phyloP scores from a whole-genome alignment of 2,113 vertebrate species.

The Polyodon spathula region DNA sequence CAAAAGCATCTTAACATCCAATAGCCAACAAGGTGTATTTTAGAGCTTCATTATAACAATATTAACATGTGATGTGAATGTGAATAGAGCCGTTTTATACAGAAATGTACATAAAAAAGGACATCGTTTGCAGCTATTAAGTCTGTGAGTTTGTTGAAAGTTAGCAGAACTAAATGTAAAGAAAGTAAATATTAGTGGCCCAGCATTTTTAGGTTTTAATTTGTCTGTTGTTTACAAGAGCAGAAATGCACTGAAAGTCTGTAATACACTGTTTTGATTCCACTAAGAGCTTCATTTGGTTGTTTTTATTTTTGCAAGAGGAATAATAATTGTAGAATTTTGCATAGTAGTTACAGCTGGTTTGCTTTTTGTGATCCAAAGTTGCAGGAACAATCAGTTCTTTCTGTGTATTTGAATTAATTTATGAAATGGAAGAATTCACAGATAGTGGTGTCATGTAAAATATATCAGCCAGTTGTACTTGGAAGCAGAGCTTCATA shows the following conservation, averaged over 20 bases:
- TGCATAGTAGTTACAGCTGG: slow-evolving; percentile 10
- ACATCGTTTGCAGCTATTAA: slow-evolving; percentile 13
- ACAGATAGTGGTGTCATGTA: background rate
- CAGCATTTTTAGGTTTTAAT: slow-evolving; percentile 24
- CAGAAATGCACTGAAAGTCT: slow-evolving; percentile 17
- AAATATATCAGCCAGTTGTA: too few species aligned
- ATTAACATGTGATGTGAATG: background rate
- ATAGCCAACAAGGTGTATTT: slow-evolving; percentile 11
- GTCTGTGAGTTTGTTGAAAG: slow-evolving; percentile 24
- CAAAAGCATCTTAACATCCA: background rate
- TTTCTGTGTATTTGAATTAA: background rate
- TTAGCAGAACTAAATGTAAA: slow-evolving; percentile 34
- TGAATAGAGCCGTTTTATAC: slow-evolving; percentile 8
- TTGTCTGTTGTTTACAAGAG: slow-evolving; percentile 15
- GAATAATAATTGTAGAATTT: slow-evolving; percentile 11
- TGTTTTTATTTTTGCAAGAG: slow-evolving; percentile 1
- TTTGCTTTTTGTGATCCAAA: slow-evolving; percentile 3
- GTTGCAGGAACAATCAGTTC: background rate
- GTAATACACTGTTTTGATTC: slow-evolving; percentile 7
- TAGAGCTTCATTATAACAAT: slow-evolving; percentile 3
- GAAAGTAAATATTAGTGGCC: background rate
- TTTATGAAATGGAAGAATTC: slow-evolving; percentile 4
- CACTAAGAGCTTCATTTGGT: background rate
- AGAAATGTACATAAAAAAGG: slow-evolving; percentile 6
- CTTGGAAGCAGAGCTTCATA: background rate